Evolutionary conservation across 2,888 invertebrate species (phyloP), one percentile per base, ranked within the genome.

Genomic region (Cheiracanthium punctorium): DNA sequence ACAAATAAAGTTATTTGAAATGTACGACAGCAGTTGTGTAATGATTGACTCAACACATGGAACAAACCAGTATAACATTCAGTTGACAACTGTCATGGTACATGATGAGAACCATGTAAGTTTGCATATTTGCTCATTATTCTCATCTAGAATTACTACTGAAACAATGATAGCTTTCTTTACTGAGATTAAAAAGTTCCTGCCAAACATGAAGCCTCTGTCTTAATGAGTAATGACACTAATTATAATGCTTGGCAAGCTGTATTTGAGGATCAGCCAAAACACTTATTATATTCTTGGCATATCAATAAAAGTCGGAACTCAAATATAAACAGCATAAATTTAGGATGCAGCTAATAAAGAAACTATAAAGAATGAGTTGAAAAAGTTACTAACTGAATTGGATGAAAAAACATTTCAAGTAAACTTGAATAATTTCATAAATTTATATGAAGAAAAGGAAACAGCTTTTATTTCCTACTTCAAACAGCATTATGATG

Each of bases 31-130:
- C 14, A 41, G 0, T n/a, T 67, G 65, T 41, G 24, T 41, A 5
- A 76, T 65, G 76, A 41, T 76, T 8, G 65, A 67, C 29, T 65
- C 65, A 0, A 76, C 76, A 5, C 76, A 76, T 67, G 76, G 76
- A 10, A 76, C 76, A 0, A 76, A 76, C 29, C 65, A 67, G 7
- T 67, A 76, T 67, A 20, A 12, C 5, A 65, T 67, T 76, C 41
- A 76, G 12, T 8, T 76, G 0, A 76, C 76, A 17, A 76, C 76
- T 17, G 1, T 76, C 14, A 41, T 76, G 41, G 76, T 76, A 0
- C 24, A 76, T 65, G 76, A 76, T 41, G 41, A 28, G 41, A 76
- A 65, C 17, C 37, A 65, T 41, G 75, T 65, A 29, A 65, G 65
- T 10, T 29, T 75, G 20, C 75, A 64, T 17, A 37, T 75, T 7